A percentile compares a stretch with the other conserved stretches of the same genome.
These are phyloP conservation scores for Phrynocephalus versicolor DNA, from an alignment of 2,113 vertebrate species.

Conservation along the genomic window DNA sequence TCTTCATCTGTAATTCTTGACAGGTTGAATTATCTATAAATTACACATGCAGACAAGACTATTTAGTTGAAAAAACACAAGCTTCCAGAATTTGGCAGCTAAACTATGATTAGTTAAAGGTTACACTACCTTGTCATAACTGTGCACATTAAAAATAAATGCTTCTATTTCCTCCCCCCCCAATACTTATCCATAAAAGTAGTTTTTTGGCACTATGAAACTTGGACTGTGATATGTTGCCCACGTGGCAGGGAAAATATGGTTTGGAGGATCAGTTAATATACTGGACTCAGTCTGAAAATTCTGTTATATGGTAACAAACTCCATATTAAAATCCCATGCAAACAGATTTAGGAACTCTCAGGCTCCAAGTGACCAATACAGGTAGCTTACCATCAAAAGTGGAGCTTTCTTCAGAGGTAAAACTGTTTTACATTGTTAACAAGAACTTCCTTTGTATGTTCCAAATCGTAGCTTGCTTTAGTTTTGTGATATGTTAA, in stretches of 20 bases:
- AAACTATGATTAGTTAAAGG: constrained; percentile 47
- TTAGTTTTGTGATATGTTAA: no score
- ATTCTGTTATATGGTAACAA: background rate
- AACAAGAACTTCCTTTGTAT: no score
- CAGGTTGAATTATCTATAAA: constrained; percentile 43
- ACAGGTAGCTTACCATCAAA: no score
- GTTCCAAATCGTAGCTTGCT: no score
- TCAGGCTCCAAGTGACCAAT: background rate
- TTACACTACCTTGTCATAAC: constrained; percentile 35
- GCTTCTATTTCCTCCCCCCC: background rate
- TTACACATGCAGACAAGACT: constrained; percentile 24
- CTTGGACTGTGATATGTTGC: background rate
- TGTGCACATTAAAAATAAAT: constrained; percentile 32
- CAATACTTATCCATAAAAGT: background rate
- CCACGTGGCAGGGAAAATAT: background rate
- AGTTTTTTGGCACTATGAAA: background rate
- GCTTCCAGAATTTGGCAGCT: constrained; percentile 16
- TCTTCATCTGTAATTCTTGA: constrained; percentile 39
- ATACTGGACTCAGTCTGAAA: background rate
- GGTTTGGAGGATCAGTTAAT: background rate
- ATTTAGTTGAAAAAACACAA: constrained; percentile 38
- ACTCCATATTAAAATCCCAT: background rate
- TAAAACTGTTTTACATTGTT: no score
- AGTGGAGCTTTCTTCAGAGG: no score
- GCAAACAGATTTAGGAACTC: background rate